Base-by-base conservation (phyloP, 2,888 invertebrate species). In the Lumbricus terrestris region DNA sequence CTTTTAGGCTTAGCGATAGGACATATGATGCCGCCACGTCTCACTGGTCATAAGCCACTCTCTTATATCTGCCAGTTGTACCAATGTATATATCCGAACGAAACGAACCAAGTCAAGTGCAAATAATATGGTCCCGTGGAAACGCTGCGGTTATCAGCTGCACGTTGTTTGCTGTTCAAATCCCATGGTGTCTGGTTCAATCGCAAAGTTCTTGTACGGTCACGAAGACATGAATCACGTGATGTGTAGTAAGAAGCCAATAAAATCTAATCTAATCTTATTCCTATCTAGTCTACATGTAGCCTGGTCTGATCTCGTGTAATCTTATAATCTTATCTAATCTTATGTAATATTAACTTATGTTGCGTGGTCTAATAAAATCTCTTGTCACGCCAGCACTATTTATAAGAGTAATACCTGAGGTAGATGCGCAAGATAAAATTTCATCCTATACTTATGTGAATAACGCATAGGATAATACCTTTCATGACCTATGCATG, bases 1-100 rank as follows among this genome's bases (percentile, higher is more conserved):
- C 69, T 69, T 69, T 69, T 69, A n/a, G n/a, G n/a, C n/a, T n/a
- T n/a, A 69, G 69, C 69, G 69, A 69, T n/a, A 69, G 69, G 69
- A 69, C 69, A n/a, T 69, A 40, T 40, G 6, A 40, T n/a, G 69
- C 29, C 16, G 69, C 69, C n/a, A 69, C 69, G n/a, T 69, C 13
- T 69, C 69, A 69, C n/a, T 69, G 69, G 69, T 69, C n/a, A 69
- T 13, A 69, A n/a, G 69, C n/a, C 69, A n/a, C 69, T 29, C 69
- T 69, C 29, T 69, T 13, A 69, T 69, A 69, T 69, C 69, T 8
- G n/a, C 47, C 47, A n/a, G 29, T 11, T 54, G 54, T 69, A 69
- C n/a, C 29, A n/a, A 0, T 69, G 2, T 3, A 0, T 69, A 0
- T 3, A 69, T 69, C 29, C n/a, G 69, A n/a, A 69, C n/a, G 69